These are phyloP conservation scores for Champsocephalus gunnari DNA, from an alignment of 2,797 vertebrate species.

Conservation along the genomic window DNA sequence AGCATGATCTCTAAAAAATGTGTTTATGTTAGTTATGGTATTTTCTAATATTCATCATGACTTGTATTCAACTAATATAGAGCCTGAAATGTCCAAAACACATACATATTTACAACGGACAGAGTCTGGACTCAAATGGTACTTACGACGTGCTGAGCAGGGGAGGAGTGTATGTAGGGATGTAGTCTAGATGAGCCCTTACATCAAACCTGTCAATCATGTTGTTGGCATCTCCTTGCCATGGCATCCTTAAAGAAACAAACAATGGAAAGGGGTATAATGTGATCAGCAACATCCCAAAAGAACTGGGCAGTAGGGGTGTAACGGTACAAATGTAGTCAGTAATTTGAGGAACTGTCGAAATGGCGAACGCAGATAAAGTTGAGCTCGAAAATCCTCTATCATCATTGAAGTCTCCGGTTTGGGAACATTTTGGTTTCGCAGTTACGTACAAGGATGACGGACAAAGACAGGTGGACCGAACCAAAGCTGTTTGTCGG, in stretches of 20 bases:
- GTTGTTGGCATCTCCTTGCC: conserved; percentile 97
- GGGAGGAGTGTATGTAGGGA: conserved; percentile 92
- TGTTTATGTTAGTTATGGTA: background rate
- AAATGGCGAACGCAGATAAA: too few relatives aligned
- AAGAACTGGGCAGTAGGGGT: background rate
- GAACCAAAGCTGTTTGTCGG: too few relatives aligned
- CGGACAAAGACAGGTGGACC: too few relatives aligned
- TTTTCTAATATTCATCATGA: background rate
- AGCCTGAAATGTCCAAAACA: background rate
- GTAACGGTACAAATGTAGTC: too few relatives aligned
- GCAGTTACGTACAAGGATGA: too few relatives aligned
- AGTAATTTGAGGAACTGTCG: too few relatives aligned
- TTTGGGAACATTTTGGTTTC: too few relatives aligned
- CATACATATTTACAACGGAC: background rate
- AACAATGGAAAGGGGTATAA: background rate
- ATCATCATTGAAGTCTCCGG: too few relatives aligned
- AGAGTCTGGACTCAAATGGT: background rate
- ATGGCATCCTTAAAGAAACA: conserved; percentile 91
- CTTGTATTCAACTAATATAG: background rate
- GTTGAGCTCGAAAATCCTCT: too few relatives aligned
- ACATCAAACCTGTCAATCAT: conserved; percentile 98
- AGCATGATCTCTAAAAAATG: background rate
- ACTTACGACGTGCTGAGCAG: conserved; percentile 91
- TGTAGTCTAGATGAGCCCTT: conserved; percentile 94
- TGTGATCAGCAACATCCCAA: background rate